Conservation (phyloP, 1,140 invertebrate genomes). For the Arctopsyche grandis region DNA sequence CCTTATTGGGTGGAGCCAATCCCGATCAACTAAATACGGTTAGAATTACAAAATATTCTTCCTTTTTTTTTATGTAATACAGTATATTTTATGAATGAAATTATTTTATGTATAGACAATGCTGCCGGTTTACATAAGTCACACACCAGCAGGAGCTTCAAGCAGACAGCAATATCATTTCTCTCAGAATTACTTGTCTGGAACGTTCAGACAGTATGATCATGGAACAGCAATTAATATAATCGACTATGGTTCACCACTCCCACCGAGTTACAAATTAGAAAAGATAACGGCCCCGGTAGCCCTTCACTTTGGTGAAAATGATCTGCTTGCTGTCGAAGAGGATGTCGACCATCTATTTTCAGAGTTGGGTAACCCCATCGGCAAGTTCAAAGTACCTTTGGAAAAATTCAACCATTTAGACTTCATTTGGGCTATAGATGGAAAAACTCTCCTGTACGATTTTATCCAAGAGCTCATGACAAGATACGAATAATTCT, state of each 20-base stretch:
- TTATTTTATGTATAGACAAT: constrained; percentile 65
- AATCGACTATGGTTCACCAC: constrained; percentile 61
- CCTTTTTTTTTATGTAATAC: neutral
- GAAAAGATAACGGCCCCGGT: constrained; percentile 72
- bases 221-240: constrained; percentile 64
- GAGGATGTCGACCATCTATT: constrained; percentile 68
- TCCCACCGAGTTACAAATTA: constrained; percentile 70
- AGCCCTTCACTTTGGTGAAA: constrained; percentile 70
- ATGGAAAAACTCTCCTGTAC: constrained; percentile 55
- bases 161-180: constrained; percentile 78
- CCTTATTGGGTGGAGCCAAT: constrained; percentile 69
- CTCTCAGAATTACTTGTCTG: constrained; percentile 68
- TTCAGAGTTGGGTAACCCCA: constrained; percentile 61
- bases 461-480: constrained; percentile 57
- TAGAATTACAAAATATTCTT: constrained; percentile 33
- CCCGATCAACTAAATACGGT: constrained; percentile 67
- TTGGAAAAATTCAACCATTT: constrained; percentile 71
- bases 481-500: constrained; percentile 26
- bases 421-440: constrained; percentile 72
- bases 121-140: constrained; percentile 75
- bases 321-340: constrained; percentile 69
- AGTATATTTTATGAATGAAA: neutral
- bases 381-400: constrained; percentile 63
- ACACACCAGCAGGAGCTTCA: constrained; percentile 82
- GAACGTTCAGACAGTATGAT: constrained; percentile 63